Conservation (phyloP, 2,113 vertebrate genomes). For the Anarhynchus alexandrinus region DNA sequence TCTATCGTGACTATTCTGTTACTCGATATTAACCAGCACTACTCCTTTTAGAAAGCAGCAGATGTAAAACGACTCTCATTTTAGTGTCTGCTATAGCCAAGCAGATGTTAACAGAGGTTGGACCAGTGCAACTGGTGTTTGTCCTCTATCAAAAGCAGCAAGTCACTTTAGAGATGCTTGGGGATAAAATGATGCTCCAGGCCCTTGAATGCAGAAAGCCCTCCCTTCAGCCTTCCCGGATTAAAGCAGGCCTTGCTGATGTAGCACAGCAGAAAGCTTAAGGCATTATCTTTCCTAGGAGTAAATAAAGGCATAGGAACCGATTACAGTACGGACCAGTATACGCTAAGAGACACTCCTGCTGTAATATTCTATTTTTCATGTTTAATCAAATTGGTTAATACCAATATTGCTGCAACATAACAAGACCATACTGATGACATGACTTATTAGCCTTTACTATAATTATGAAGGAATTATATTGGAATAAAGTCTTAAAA, state of each 20-base stretch:
- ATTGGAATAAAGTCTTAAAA: neutral
- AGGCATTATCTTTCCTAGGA: neutral
- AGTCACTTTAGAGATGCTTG: neutral
- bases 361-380: neutral
- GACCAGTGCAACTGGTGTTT: no score
- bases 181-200: neutral
- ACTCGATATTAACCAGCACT: fast-evolving
- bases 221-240: fast-evolving
- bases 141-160: fast-evolving
- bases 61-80: neutral
- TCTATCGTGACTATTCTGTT: fast-evolving
- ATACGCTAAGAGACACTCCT: neutral
- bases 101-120: neutral
- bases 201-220: neutral
- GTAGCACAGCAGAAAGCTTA: neutral
- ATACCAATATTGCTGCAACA: neutral
- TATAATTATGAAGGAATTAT: neutral
- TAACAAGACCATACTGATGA: neutral
- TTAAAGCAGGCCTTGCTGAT: neutral
- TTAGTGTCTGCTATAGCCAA: fast-evolving
- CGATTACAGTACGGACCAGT: neutral
- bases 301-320: neutral
- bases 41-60: neutral
- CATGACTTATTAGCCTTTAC: neutral
- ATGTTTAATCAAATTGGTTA: neutral